A percentile compares a stretch with the other conserved stretches of the same genome.
Evolutionary conservation across 2,113 vertebrate genomes (phyloP).

Genomic region (Pelusios castaneus): DNA sequence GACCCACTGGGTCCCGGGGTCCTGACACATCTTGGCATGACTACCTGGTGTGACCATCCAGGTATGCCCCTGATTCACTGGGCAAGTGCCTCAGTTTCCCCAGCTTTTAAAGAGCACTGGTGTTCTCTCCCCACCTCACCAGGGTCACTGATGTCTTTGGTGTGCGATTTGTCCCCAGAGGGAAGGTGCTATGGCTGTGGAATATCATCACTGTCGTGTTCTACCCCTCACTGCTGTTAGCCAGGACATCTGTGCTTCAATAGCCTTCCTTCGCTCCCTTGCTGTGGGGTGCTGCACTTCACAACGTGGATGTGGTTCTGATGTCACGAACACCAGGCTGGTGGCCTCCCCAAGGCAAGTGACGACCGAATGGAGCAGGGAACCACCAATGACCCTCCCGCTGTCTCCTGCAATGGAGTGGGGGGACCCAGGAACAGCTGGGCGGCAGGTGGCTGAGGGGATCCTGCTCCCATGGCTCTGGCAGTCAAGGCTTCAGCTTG

Average conservation of each 20-base stretch:
- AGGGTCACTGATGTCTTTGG: not conserved
- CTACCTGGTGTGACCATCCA: too few species aligned
- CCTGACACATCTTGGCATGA: too few species aligned
- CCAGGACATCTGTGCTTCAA: not conserved
- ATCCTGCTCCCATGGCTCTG: not conserved
- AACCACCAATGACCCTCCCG: not conserved
- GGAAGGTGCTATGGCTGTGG: not conserved
- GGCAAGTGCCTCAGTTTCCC: not conserved
- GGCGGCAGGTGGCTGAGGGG: not conserved
- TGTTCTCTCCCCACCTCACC: not conserved
- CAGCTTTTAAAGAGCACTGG: not conserved
- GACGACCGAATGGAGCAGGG: not conserved
- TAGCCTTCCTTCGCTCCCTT: not conserved
- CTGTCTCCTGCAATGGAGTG: not conserved
- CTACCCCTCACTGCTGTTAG: not conserved
- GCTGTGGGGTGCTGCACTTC: not conserved
- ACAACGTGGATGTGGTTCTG: not conserved
- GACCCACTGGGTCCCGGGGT: too few species aligned
- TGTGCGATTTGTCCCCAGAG: not conserved
- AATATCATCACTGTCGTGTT: not conserved
- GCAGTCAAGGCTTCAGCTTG: not conserved
- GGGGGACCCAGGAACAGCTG: rapidly evolving
- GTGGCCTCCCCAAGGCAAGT: not conserved
- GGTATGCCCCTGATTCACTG: not conserved
- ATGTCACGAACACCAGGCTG: not conserved